These are phyloP conservation scores for Pammene aurita DNA, from an alignment of 2,888 invertebrate genomes.

Conservation along the genomic window DNA sequence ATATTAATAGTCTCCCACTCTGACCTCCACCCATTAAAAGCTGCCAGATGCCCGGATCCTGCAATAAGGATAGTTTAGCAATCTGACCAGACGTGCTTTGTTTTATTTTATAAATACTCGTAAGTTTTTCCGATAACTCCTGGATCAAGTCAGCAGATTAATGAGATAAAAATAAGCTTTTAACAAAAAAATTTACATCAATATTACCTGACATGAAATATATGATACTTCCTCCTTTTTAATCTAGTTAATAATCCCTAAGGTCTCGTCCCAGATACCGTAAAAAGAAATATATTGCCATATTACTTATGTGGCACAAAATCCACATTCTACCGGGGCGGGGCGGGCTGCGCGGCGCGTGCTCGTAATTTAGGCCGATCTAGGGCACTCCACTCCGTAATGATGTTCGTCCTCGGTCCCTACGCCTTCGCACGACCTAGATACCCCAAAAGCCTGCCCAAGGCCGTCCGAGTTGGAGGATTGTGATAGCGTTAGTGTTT, in stretches of 20 bases:
- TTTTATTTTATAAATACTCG: too few species aligned
- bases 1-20: too few species aligned
- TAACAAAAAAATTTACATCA: too few species aligned
- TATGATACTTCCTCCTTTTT: background rate
- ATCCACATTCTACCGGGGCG: slow-evolving; percentile 42
- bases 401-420: slow-evolving; percentile 55
- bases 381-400: slow-evolving; percentile 53
- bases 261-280: slow-evolving; percentile 17
- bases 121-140: too few species aligned
- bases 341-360: slow-evolving; percentile 11
- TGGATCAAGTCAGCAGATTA: too few species aligned
- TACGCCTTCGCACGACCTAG: slow-evolving; percentile 52
- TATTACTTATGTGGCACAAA: slow-evolving; percentile 47
- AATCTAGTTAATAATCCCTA: background rate
- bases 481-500: slow-evolving; percentile 15
- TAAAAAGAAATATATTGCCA: slow-evolving; percentile 27
- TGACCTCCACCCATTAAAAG: too few species aligned
- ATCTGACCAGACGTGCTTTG: too few species aligned
- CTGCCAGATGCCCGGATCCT: too few species aligned
- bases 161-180: too few species aligned
- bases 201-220: too few species aligned
- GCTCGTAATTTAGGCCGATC: slow-evolving; percentile 44
- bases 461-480: slow-evolving; percentile 27
- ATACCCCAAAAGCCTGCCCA: slow-evolving; percentile 39
- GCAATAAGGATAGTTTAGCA: too few species aligned